Conservation (phyloP, 2,888 invertebrate genomes). For the Coecobrya sp. region DNA sequence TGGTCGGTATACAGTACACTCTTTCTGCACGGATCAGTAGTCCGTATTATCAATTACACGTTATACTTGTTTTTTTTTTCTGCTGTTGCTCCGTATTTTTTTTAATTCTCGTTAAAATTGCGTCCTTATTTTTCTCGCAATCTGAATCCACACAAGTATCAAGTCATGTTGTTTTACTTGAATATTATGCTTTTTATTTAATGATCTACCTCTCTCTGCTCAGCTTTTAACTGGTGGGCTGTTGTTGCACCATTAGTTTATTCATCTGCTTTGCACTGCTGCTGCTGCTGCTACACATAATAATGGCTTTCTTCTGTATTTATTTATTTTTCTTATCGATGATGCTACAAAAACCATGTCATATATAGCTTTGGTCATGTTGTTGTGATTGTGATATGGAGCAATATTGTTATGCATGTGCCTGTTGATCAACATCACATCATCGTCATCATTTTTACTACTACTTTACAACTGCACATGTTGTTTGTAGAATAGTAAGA, state of each 20-base stretch:
- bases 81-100: not conserved
- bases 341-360: slow-evolving; percentile 23
- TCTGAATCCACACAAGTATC: slow-evolving; percentile 2
- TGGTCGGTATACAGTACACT: not conserved
- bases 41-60: slow-evolving; percentile 5
- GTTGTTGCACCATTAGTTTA: not conserved
- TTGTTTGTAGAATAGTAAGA: slow-evolving; percentile 39
- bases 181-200: too few relatives aligned
- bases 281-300: not conserved
- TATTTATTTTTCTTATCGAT: slow-evolving; percentile 9
- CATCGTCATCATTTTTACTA: slow-evolving; percentile 16
- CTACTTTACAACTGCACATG: slow-evolving; percentile 44
- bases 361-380: not conserved
- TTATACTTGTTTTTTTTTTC: slow-evolving; percentile 24
- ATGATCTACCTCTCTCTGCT: too few relatives aligned
- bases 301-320: not conserved
- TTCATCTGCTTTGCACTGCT: slow-evolving; percentile 15
- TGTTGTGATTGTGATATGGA: not conserved
- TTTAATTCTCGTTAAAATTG: slow-evolving; percentile 56
- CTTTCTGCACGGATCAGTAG: not conserved
- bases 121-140: slow-evolving; percentile 61
- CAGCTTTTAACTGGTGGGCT: not conserved
- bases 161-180: not conserved
- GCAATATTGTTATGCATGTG: not conserved
- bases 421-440: slow-evolving; percentile 45